Conservation (phyloP, 2,797 vertebrate genomes). For the Arctocebus calabarensis region DNA sequence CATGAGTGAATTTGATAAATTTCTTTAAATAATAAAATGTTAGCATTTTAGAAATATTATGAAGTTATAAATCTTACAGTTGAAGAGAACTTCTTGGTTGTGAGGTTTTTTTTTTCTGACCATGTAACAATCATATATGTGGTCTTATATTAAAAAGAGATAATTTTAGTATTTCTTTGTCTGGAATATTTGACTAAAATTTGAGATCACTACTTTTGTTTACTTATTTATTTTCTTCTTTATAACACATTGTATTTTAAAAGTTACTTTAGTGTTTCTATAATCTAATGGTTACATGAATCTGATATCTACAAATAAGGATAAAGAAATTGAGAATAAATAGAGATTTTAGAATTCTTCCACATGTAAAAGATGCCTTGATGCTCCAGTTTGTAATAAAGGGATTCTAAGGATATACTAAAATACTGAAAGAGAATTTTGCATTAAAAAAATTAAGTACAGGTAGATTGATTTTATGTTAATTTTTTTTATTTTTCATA, state of each 20-base stretch:
- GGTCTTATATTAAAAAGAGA: neutral
- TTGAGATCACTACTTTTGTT: neutral
- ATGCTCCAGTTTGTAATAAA: neutral
- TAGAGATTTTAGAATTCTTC: constrained; percentile 1
- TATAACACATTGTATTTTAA: neutral
- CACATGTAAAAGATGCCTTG: neutral
- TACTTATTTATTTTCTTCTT: neutral
- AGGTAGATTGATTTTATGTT: neutral
- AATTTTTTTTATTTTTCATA: constrained; percentile 13
- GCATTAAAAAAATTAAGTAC: neutral
- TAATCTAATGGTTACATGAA: neutral
- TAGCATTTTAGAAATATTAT: neutral
- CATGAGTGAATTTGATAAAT: neutral
- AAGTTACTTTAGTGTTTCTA: constrained; percentile 31
- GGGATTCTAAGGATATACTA: neutral
- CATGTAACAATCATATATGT: neutral
- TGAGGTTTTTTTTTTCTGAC: constrained; percentile 33
- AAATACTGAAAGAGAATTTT: constrained; percentile 9
- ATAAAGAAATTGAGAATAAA: constrained; percentile 5
- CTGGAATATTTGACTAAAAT: constrained; percentile 17
- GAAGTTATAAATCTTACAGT: neutral
- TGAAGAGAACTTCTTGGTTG: neutral
- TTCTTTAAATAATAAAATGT: neutral
- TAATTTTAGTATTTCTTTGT: constrained; percentile 17
- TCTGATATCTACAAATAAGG: neutral